Conservation (phyloP, 2,113 vertebrate genomes). For the Silurus glanis region DNA sequence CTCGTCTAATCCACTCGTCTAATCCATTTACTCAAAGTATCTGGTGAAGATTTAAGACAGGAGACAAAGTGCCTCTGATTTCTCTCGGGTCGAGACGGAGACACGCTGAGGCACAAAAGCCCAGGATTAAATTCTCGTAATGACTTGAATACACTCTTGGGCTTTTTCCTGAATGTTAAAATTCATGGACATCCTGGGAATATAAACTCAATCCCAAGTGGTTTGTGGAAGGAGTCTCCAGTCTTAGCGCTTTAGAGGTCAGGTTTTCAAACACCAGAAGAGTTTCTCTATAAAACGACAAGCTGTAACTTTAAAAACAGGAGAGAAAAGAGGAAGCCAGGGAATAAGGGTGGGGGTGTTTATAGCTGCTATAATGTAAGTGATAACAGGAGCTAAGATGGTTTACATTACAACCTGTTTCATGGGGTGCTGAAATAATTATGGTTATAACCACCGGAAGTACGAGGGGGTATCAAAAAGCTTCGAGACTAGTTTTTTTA, state of each 20-base stretch:
- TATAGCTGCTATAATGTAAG: too few species aligned
- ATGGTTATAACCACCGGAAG: too few species aligned
- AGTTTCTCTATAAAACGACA: background rate
- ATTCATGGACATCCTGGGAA: slow-evolving; percentile 19
- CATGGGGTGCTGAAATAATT: too few species aligned
- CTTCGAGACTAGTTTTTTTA: too few species aligned
- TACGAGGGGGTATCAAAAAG: too few species aligned
- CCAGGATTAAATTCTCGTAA: slow-evolving; percentile 53
- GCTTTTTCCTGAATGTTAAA: slow-evolving; percentile 30
- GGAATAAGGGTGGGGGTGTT: too few species aligned
- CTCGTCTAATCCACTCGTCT: background rate
- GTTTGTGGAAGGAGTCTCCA: background rate
- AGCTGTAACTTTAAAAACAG: too few species aligned
- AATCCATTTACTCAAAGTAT: slow-evolving; percentile 48
- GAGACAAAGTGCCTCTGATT: background rate
- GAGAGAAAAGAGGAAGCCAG: too few species aligned
- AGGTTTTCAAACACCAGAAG: background rate
- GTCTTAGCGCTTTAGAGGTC: background rate
- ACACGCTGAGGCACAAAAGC: slow-evolving; percentile 24
- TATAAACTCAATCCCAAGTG: background rate
- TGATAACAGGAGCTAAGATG: too few species aligned
- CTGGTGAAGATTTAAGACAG: background rate
- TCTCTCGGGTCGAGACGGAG: slow-evolving; percentile 31
- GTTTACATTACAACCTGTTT: too few species aligned
- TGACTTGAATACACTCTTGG: slow-evolving; percentile 35